Conservation (phyloP, 1,140 invertebrate genomes). For the Caenorhabditis remanei region DNA sequence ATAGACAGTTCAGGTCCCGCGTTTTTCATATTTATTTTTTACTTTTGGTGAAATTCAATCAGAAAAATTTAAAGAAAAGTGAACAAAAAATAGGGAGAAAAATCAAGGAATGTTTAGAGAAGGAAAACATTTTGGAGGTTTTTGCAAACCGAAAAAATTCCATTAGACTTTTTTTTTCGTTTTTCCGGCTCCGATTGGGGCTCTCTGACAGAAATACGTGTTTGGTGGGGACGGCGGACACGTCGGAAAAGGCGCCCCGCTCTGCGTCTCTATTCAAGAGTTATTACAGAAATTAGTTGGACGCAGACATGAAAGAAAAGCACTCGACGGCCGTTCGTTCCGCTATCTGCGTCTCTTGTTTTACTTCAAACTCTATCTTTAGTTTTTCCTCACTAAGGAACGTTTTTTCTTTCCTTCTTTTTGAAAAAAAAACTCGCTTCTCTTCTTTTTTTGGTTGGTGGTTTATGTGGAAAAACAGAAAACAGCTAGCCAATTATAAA, state of each 20-base stretch:
- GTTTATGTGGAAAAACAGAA: conserved; percentile 38
- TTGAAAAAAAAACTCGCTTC: conserved; percentile 31
- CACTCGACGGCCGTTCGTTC: conserved; percentile 52
- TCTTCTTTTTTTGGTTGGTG: conserved; percentile 1
- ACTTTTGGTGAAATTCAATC: background rate
- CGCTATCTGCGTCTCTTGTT: conserved; percentile 23
- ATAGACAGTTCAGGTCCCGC: background rate
- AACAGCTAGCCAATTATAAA: background rate
- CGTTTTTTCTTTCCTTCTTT: conserved; percentile 12
- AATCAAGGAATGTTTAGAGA: background rate
- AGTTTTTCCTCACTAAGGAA: conserved; percentile 33
- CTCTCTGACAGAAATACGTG: background rate
- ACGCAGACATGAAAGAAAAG: conserved; percentile 29
- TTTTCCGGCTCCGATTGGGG: background rate
- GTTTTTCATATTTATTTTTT: background rate
- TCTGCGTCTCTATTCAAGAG: conserved; percentile 14
- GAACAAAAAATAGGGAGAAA: background rate
- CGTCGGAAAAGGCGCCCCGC: conserved; percentile 27
- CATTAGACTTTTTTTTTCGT: background rate
- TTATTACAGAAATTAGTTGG: background rate
- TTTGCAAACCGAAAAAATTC: background rate
- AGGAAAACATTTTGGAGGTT: conserved; percentile 5
- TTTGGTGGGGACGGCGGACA: conserved; percentile 26
- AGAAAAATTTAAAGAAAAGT: background rate
- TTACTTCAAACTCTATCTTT: background rate